Evolutionary conservation across 2,888 invertebrate species (phyloP).

Genomic region (Mythimna pallens): DNA sequence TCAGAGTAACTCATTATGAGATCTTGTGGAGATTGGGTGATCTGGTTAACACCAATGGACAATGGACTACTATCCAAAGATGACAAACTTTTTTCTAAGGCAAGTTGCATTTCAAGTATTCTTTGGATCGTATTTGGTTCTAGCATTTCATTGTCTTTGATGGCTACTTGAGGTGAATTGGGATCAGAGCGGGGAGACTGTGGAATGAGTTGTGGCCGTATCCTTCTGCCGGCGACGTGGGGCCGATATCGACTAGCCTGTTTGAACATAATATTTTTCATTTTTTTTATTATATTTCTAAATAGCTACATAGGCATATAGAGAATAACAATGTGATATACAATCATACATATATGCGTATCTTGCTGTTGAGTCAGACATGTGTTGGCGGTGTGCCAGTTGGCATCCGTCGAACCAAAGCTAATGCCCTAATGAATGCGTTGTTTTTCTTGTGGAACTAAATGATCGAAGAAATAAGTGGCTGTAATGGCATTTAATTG

Average conservation of each 20-base stretch:
- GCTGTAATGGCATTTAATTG: conserved; percentile 65
- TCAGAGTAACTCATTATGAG: conserved; percentile 78
- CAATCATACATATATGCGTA: conserved; percentile 71
- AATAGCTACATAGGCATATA: conserved; percentile 53
- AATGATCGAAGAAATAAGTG: conserved; percentile 72
- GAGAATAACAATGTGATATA: conserved; percentile 54
- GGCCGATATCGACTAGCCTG: conserved; percentile 89
- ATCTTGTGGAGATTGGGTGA: conserved; percentile 85
- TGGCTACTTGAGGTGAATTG: conserved; percentile 58
- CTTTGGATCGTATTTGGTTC: conserved; percentile 80
- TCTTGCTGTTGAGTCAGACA: conserved; percentile 77
- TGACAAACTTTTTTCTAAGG: conserved; percentile 83
- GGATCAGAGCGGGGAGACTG: conserved; percentile 80
- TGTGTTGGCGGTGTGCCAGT: conserved; percentile 79
- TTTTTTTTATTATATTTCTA: conserved; percentile 37
- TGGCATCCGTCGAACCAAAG: conserved; percentile 72
- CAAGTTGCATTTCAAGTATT: conserved; percentile 86
- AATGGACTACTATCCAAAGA: conserved; percentile 81
- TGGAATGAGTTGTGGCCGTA: conserved; percentile 77
- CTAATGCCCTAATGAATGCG: conserved; percentile 81
- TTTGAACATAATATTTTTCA: conserved; percentile 80
- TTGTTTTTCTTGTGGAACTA: conserved; percentile 76
- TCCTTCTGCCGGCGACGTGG: conserved; percentile 83
- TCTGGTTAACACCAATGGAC: conserved; percentile 82
- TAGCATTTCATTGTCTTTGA: conserved; percentile 65